Evolutionary conservation across 2,888 invertebrate genomes (phyloP), one percentile per base, ranked within the genome.

Genomic region (Fabriciana adippe): DNA sequence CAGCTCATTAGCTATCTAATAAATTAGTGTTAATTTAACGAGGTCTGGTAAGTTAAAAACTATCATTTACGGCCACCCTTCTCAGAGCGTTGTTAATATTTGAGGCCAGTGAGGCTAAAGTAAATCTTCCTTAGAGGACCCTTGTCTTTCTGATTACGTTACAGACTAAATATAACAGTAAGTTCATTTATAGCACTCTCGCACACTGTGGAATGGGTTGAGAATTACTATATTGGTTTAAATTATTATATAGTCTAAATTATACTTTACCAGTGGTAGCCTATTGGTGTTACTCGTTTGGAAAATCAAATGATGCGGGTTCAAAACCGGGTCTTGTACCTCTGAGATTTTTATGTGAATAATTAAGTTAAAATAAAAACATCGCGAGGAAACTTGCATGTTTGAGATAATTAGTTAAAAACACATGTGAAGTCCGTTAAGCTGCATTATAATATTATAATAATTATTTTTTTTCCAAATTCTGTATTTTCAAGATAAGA

Each of bases 11-110:
- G 21, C 35, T 13, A 41, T 47, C 26, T 57, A 57, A 26, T 47
- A 59, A 59, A 59, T 31, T 57, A 26, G 11, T n/a, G n/a, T 26
- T 47, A 13, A 53, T 47, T 47, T 31, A 26, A 55, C 57, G 56
- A 66, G 62, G 35, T 11, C 53, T 47, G 16, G 16, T 55, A 64
- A 71, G 70, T 72, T 65, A 67, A 73, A 69, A 74, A 73, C 69
- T 71, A 72, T 73, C 67, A 74, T 72, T 71, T 72, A 57, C 64
- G 71, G 50, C 60, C 66, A 73, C 81, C 84, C 81, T 76, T 78
- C 82, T 83, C 82, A 82, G 67, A 66, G 67, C 68, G 68, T 70
- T 73, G 79, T 84, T 80, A 84, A 84, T 84, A 84, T 84, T 84
- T 83, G 82, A 83, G 76, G 75, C 73, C 73, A 73, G 77, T 73